phyloP scores from a whole-genome alignment of 2,888 invertebrate species.

The Dendrolimus pini region DNA sequence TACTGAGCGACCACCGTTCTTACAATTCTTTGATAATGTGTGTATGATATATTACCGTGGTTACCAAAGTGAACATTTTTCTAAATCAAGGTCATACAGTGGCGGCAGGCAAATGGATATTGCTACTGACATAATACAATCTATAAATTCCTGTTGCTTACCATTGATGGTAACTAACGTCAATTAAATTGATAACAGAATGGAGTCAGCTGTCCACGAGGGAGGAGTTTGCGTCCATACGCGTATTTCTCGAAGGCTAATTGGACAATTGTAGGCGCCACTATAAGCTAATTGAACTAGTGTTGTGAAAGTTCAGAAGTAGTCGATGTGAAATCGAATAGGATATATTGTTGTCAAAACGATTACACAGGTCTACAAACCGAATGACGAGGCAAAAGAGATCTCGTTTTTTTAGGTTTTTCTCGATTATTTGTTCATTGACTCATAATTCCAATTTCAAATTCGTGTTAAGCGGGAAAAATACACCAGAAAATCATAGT shows the following conservation, averaged over 20 bases:
- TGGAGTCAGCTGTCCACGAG: not conserved
- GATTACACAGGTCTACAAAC: no score
- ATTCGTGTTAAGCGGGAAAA: no score
- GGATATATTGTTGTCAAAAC: no score
- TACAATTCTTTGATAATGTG: not conserved
- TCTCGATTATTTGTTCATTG: no score
- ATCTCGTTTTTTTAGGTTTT: no score
- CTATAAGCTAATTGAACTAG: not conserved
- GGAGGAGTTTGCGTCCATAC: not conserved
- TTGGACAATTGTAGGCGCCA: not conserved
- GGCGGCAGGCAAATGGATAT: not conserved
- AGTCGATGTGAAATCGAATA: no score
- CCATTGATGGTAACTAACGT: not conserved
- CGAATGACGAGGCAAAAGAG: no score
- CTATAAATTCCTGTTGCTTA: not conserved
- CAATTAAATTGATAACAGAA: not conserved
- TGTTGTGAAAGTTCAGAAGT: not conserved
- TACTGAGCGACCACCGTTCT: no score
- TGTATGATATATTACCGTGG: not conserved
- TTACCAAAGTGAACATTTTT: not conserved
- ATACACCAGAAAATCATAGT: no score
- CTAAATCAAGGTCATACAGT: not conserved
- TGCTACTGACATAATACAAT: not conserved
- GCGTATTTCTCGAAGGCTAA: not conserved
- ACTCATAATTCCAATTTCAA: no score